Conservation (phyloP, 2,113 vertebrate species). For the Coregonus clupeaformis region DNA sequence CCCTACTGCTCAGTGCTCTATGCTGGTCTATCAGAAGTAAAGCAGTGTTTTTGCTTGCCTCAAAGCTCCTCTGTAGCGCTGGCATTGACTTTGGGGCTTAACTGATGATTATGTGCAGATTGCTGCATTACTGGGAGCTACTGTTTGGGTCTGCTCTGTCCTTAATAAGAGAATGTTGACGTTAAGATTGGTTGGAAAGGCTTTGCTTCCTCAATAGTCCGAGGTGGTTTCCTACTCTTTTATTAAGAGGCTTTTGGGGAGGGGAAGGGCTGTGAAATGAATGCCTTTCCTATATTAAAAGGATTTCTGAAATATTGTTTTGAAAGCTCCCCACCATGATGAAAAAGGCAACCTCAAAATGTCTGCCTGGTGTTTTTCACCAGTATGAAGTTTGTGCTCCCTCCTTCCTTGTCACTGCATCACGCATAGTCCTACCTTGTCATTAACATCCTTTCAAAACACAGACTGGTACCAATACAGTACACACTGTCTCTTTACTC, state of each 20-base stretch:
- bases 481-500: too few species aligned
- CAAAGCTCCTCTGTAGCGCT: constrained; percentile 14
- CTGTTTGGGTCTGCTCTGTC: constrained; percentile 2
- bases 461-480: too few species aligned
- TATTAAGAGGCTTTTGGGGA: constrained; percentile 37
- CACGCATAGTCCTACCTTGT: too few species aligned
- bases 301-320: constrained; percentile 37
- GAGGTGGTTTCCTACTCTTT: constrained; percentile 40
- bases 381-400: too few species aligned
- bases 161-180: constrained; percentile 29
- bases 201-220: constrained; percentile 23
- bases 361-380: not conserved
- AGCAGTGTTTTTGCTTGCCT: not conserved
- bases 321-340: constrained; percentile 32
- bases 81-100: not conserved
- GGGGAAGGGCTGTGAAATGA: constrained; percentile 34
- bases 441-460: too few species aligned
- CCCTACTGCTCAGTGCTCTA: too few species aligned
- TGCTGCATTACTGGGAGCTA: constrained; percentile 13
- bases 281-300: constrained; percentile 29
- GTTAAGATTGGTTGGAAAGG: constrained; percentile 24
- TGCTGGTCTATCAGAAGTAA: not conserved
- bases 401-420: too few species aligned
- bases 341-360: constrained; percentile 27
- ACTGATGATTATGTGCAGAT: constrained; percentile 15